Conservation (phyloP, 1,140 invertebrate species). For the Tenebrio molitor region DNA sequence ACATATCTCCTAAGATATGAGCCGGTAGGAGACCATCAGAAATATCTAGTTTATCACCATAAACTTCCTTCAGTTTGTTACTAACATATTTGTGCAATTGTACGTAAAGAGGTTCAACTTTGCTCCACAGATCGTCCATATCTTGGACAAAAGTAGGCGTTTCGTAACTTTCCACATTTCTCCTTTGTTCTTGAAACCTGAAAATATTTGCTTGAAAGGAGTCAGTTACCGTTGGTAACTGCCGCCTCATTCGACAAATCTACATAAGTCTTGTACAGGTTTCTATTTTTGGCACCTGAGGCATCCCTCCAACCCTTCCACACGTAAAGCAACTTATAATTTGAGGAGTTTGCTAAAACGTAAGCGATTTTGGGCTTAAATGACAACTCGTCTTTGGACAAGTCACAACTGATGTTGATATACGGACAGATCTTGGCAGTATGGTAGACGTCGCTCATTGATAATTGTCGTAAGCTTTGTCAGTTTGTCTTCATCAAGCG, state of each 20-base stretch:
- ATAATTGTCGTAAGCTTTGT: conserved; percentile 50
- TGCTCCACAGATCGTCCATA: conserved; percentile 76
- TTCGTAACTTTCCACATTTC: conserved; percentile 69
- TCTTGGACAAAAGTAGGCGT: conserved; percentile 63
- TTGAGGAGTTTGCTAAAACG: conserved; percentile 76
- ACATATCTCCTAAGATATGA: conserved; percentile 13
- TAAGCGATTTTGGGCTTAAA: conserved; percentile 74
- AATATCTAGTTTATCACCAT: conserved; percentile 70
- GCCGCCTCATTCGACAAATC: conserved; percentile 85
- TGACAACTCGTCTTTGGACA: conserved; percentile 58
- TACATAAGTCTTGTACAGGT: conserved; percentile 80
- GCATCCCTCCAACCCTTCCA: conserved; percentile 85
- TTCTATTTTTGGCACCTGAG: conserved; percentile 79
- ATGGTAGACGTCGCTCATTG: conserved; percentile 68
- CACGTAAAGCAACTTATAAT: conserved; percentile 78
- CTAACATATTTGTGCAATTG: conserved; percentile 91
- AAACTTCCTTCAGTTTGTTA: conserved; percentile 83
- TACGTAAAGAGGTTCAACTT: conserved; percentile 86
- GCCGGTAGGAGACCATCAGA: conserved; percentile 1
- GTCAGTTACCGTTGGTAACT: conserved; percentile 73
- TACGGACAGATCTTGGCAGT: conserved; percentile 64
- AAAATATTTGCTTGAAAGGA: neutral
- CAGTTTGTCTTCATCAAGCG: conserved; percentile 44
- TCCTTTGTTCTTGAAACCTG: conserved; percentile 58
- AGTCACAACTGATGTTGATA: conserved; percentile 60